Evolutionary conservation across 2,797 vertebrate species (phyloP), one percentile per base, ranked within the genome.

Genomic region (Poeciliopsis paucimaculata): DNA sequence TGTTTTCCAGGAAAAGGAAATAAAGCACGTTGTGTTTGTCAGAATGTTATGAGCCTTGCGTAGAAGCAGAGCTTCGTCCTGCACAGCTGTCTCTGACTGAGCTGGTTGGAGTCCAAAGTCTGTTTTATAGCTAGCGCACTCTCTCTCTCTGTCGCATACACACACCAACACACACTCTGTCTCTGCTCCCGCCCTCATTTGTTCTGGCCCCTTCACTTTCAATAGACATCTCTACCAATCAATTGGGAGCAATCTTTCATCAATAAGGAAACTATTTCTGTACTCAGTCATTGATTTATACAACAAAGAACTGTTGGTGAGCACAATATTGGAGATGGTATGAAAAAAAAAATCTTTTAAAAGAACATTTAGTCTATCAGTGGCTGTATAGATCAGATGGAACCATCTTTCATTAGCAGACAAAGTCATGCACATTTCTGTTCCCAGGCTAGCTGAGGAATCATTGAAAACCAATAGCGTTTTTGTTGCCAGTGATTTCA

Each of bases 41-140:
- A 57, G 76, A 78, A 1, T 4, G 73, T 26, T n/a, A 31, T 75
- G 75, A 89, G 88, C 41, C 64, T 75, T 12, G 28, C 31, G 68
- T 8, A 53, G 72, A 79, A 88, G 86, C 77, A 18, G 15, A 60
- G 85, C 77, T 85, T 81, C 74, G 81, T 86, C 75, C 81, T 77
- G 68, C 79, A 87, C 90, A 89, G 86, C 85, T 83, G 87, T 90
- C 82, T 84, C 84, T 77, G 79, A 80, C 89, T 90, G 90, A 93
- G 90, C 89, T 84, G 83, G 34, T 77, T 81, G 57, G 82, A 83
- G 80, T 85, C 86, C 85, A 86, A 79, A 86, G 83, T 86, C 84
- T 81, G 83, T 87, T 93, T 92, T 93, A 94, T 91, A 94, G 85
- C 85, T 41, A 77, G 2, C 72, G 23, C 71, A 1, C 77, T 7